phyloP scores from a whole-genome alignment of 2,797 vertebrate genomes.

The Brotula barbata region DNA sequence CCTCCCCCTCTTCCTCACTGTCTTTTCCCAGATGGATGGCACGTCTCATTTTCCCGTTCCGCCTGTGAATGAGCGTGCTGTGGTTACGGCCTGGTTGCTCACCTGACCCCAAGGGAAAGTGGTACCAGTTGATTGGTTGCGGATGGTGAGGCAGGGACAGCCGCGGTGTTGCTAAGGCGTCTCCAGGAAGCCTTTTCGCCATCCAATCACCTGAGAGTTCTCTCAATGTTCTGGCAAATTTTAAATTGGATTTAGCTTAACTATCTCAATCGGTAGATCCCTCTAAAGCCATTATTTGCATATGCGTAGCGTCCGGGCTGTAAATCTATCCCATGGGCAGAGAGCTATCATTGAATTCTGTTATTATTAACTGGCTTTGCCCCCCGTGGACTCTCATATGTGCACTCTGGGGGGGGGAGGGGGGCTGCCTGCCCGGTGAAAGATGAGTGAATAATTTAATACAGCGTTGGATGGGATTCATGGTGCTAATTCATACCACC shows the following conservation, averaged over 20 bases:
- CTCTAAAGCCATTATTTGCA: conserved; percentile 17
- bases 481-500: conserved; percentile 20
- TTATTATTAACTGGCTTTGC: conserved; percentile 31
- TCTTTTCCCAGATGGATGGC: conserved; percentile 29
- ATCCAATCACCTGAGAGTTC: conserved; percentile 39
- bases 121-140: conserved; percentile 42
- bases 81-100: conserved; percentile 35
- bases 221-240: background rate
- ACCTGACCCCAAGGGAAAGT: conserved; percentile 31
- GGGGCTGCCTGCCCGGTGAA: conserved; percentile 22
- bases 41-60: conserved; percentile 32
- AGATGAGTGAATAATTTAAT: conserved; percentile 63
- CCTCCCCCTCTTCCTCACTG: conserved; percentile 10
- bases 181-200: conserved; percentile 36
- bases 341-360: conserved; percentile 10
- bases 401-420: conserved; percentile 11
- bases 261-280: conserved; percentile 5
- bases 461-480: conserved; percentile 25
- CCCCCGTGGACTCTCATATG: conserved; percentile 30
- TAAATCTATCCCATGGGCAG: conserved; percentile 14
- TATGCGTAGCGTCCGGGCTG: conserved; percentile 12
- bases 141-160: conserved; percentile 26
- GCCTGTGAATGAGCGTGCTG: conserved; percentile 23
- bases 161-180: conserved; percentile 51
- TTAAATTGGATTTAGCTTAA: conserved; percentile 24